Evolutionary conservation across 2,113 vertebrate genomes (phyloP).

Genomic region (Pavo muticus): DNA sequence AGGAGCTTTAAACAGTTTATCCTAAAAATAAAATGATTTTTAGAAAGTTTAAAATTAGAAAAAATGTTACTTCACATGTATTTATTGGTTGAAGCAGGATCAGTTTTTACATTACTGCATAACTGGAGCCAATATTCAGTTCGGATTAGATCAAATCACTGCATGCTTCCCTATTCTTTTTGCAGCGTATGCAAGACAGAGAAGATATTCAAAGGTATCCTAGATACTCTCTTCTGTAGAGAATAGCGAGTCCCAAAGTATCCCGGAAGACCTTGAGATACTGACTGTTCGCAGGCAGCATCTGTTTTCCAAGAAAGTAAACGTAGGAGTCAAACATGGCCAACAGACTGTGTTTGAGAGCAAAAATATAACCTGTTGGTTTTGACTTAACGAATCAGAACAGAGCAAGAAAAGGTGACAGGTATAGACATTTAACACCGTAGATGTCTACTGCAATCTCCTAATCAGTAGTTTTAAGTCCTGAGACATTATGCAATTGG

Average conservation of each 20-base stretch:
- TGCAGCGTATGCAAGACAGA: background rate
- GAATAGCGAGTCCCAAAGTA: background rate
- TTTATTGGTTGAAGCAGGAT: background rate
- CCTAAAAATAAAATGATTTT: background rate
- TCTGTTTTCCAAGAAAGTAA: background rate
- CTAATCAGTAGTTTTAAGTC: background rate
- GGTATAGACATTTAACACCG: rapidly evolving
- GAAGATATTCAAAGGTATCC: background rate
- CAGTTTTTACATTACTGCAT: background rate
- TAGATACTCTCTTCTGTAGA: background rate
- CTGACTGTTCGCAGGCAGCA: background rate
- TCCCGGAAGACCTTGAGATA: background rate
- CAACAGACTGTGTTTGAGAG: background rate
- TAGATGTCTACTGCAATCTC: background rate
- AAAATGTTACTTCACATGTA: background rate
- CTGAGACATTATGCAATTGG: background rate
- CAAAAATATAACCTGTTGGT: background rate
- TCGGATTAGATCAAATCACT: background rate
- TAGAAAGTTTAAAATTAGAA: background rate
- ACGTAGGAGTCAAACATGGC: background rate
- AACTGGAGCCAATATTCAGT: background rate
- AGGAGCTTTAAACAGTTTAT: background rate
- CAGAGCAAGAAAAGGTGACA: background rate
- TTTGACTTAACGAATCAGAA: background rate
- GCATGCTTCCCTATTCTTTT: background rate